Conservation (phyloP, 2,888 invertebrate species). For the Galeopsomyia nigrocyanea region DNA sequence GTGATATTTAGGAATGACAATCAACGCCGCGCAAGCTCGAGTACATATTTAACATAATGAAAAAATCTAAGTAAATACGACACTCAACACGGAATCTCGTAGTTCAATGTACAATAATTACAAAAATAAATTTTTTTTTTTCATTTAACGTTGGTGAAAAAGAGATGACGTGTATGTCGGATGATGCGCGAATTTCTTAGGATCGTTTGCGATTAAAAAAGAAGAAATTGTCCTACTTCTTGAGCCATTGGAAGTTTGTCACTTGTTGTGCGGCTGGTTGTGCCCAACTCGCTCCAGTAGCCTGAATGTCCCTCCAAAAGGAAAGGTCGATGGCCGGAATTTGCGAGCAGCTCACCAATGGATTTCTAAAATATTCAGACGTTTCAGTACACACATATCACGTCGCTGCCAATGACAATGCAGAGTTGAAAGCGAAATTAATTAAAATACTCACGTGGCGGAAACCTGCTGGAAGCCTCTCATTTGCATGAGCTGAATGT, state of each 20-base stretch:
- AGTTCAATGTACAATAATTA: constrained; percentile 49
- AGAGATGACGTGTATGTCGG: not conserved
- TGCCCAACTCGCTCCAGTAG: not conserved
- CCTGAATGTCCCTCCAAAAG: constrained; percentile 71
- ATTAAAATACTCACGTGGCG: constrained; percentile 69
- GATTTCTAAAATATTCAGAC: constrained; percentile 72
- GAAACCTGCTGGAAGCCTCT: constrained; percentile 75
- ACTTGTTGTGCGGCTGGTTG: not conserved
- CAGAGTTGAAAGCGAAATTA: not conserved
- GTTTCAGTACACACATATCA: no score
- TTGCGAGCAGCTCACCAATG: constrained; percentile 75
- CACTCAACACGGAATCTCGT: constrained; percentile 25
- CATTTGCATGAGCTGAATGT: constrained; percentile 59
- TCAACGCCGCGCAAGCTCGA: not conserved
- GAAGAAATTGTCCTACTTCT: no score
- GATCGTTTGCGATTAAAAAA: no score
- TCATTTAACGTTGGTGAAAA: constrained; percentile 29
- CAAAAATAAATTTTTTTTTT: constrained; percentile 12
- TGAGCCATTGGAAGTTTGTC: not conserved
- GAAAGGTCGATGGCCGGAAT: constrained; percentile 76
- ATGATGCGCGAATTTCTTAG: no score
- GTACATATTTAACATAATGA: constrained; percentile 19
- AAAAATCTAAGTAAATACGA: constrained; percentile 25
- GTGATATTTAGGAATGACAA: constrained; percentile 8
- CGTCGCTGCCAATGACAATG: not conserved